phyloP scores from a whole-genome alignment of 23 tunicate genomes.

The Styela plicata region DNA sequence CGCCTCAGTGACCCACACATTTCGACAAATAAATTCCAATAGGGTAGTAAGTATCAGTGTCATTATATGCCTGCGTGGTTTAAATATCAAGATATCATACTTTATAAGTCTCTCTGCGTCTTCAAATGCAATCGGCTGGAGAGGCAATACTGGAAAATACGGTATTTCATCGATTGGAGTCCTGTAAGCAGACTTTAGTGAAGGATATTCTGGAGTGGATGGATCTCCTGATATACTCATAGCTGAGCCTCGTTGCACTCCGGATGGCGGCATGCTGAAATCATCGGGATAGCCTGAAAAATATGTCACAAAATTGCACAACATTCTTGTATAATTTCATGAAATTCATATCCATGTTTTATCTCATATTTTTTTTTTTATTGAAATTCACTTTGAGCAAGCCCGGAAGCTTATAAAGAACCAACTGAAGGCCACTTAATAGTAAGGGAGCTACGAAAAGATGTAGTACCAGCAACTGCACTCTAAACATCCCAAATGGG shows the following conservation, averaged over 20 bases:
- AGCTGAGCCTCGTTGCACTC: constrained; percentile 75
- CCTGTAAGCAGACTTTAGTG: constrained; percentile 45
- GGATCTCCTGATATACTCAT: constrained; percentile 59
- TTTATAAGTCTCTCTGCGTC: constrained; percentile 44
- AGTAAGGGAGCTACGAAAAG: too few species aligned
- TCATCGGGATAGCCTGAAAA: constrained; percentile 61
- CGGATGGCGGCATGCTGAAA: constrained; percentile 50
- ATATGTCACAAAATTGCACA: not conserved
- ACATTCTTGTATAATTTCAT: too few species aligned
- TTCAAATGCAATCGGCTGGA: constrained; percentile 68
- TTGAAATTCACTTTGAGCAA: too few species aligned
- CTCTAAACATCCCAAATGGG: too few species aligned
- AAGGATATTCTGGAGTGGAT: constrained; percentile 52
- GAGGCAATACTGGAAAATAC: constrained; percentile 47
- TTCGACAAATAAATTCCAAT: not conserved
- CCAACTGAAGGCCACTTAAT: too few species aligned
- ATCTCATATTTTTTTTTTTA: too few species aligned
- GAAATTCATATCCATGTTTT: too few species aligned
- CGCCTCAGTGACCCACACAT: not conserved
- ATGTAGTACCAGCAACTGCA: too few species aligned
- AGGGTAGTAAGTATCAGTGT: too few species aligned
- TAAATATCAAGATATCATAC: too few species aligned
- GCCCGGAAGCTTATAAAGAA: too few species aligned
- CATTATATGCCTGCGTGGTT: too few species aligned
- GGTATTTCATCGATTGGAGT: constrained; percentile 55